phyloP scores from a whole-genome alignment of 2,888 invertebrate genomes.

The Cetonia aurata region DNA sequence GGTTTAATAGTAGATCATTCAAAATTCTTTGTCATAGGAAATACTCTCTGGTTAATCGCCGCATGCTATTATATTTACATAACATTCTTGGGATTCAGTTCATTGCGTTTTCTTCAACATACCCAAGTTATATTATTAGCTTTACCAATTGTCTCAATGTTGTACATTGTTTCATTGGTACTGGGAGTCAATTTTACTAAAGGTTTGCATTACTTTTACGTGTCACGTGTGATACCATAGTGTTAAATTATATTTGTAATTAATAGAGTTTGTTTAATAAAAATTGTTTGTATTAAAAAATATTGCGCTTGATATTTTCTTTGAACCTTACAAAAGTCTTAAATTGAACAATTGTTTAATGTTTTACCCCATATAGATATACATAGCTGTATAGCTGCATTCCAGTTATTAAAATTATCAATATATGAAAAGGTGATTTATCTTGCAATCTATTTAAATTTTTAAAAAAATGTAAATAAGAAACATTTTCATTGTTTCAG shows the following conservation, averaged over 20 bases:
- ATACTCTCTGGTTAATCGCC: constrained; percentile 93
- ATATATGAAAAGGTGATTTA: too few relatives aligned
- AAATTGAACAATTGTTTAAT: too few relatives aligned
- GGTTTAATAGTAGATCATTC: constrained; percentile 82
- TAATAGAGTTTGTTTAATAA: constrained; percentile 22
- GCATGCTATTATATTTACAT: constrained; percentile 95
- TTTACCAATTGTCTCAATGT: constrained; percentile 80
- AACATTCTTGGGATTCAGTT: constrained; percentile 96
- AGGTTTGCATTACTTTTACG: constrained; percentile 21
- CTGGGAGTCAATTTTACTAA: constrained; percentile 86
- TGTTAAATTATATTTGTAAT: constrained; percentile 20
- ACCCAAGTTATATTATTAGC: constrained; percentile 88
- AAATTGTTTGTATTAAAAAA: constrained; percentile 12
- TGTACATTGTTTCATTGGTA: constrained; percentile 83
- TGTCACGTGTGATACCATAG: constrained; percentile 25
- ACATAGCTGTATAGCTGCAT: too few relatives aligned
- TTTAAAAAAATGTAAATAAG: too few relatives aligned
- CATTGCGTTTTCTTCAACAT: constrained; percentile 87
- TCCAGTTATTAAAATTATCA: too few relatives aligned
- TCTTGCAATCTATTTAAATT: too few relatives aligned
- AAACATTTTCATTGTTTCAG: too few relatives aligned
- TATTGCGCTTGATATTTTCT: not conserved
- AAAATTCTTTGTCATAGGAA: constrained; percentile 87
- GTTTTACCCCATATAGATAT: too few relatives aligned
- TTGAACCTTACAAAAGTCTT: too few relatives aligned